Evolutionary conservation across 2,888 invertebrate species (phyloP).

Genomic region (Pterobdella sp.): DNA sequence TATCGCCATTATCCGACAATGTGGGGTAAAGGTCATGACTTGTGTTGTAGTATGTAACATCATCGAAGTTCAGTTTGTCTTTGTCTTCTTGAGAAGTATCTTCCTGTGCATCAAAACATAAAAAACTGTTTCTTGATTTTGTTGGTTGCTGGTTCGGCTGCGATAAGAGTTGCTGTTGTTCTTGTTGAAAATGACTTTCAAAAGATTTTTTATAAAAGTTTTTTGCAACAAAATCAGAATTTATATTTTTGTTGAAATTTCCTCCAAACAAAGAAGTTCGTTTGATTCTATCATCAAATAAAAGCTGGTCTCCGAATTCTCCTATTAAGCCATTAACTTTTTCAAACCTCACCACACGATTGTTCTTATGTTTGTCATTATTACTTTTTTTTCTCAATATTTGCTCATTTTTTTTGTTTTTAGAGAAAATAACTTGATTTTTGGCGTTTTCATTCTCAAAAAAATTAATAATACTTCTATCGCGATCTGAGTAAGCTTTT

Average conservation of each 20-base stretch:
- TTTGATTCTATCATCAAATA: background rate
- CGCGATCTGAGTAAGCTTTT: background rate
- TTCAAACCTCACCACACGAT: background rate
- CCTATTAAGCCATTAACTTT: background rate
- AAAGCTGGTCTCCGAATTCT: background rate
- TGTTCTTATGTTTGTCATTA: background rate
- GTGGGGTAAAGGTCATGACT: background rate
- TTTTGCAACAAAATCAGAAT: background rate
- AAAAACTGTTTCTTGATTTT: background rate
- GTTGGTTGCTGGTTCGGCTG: background rate
- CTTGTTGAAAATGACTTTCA: background rate
- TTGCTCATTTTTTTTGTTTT: background rate
- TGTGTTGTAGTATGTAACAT: background rate
- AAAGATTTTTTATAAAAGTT: background rate
- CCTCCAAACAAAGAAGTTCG: background rate
- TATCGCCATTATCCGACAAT: background rate
- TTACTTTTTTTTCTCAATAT: background rate
- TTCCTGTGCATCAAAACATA: background rate
- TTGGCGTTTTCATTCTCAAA: background rate
- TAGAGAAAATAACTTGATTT: background rate
- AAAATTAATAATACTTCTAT: background rate
- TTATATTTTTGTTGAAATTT: background rate
- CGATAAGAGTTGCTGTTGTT: background rate
- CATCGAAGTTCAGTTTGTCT: background rate
- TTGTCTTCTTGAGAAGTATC: background rate